Evolutionary conservation across 1,140 invertebrate species (phyloP), one percentile per base, ranked within the genome.

Genomic region (Chymomyza costata): DNA sequence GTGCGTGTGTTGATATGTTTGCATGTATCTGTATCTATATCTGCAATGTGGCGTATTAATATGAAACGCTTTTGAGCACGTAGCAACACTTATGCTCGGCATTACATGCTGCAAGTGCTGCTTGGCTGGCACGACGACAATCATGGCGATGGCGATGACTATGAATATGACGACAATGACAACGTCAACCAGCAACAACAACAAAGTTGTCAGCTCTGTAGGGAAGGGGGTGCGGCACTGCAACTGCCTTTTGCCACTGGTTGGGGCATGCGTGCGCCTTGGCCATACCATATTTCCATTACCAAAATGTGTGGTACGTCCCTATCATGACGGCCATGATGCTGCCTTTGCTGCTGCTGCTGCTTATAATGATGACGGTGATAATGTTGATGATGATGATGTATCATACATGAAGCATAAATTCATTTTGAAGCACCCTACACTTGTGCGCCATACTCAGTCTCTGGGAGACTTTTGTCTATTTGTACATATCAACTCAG

Each of bases 51-150:
- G 69, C 74, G 73, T 80, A 80, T 80, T 80, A 80, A 80, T 80
- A 80, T 80, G 73, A 80, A 80, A 68, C 73, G 73, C 73, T 80
- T 80, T 80, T 80, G 73, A 80, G 73, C 73, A 80, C 73, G 73
- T 80, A 80, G 73, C 64, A 71, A 80, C 73, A 80, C 73, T 80
- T 80, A 80, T 73, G 73, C 55, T 46, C 73, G 48, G 60, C 60
- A 63, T 63, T 63, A 63, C 60, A 63, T 63, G 54, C 37, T 58
- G 60, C 60, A 63, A 63, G 60, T 63, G 60, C 43, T 31, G 31
- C 53, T 49, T 38, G 30, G 10, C 32, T 17, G n/a, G n/a, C 18
- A 8, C 30, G 17, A 31, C 31, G 18, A 6, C 48, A 18, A 25
- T n/a, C 13, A 19, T 15, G 40, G 17, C n/a, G 8, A 8, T 28